Base-by-base conservation (phyloP, 2,888 invertebrate genomes). In the Dysmachus trigonus region DNA sequence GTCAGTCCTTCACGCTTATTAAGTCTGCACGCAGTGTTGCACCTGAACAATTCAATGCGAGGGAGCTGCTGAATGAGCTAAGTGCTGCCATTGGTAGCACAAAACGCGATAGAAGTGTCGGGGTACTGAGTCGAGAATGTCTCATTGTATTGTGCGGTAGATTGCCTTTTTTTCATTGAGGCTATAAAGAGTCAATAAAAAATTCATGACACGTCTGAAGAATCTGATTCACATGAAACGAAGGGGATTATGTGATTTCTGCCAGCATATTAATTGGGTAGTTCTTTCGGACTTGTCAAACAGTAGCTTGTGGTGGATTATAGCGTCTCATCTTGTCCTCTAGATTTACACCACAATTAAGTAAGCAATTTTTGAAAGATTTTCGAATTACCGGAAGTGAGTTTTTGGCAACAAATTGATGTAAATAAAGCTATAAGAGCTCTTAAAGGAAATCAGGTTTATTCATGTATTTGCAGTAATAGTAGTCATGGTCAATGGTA, bases 11-110 rank as follows among this genome's bases (percentile, higher is more conserved):
- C 77, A 77, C 47, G 77, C 18, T 77, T 47, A 30, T 77, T 77
- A 31, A 77, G 41, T 77, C 77, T 41, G 47, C 77, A 77, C 77
- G 77, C 77, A 30, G 47, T 51, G 77, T 51, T 77, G 77, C 77
- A 77, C 77, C 77, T 47, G 77, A 77, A 77, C 77, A 77, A 77
- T 77, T 47, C 38, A 47, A 77, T 47, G 22, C 7, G 41, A 47
- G 77, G 47, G 22, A 27, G 27, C 22, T 27, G 62, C 27, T 62
- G 18, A 41, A 41, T 41, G 38, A 62, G 27, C 62, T 62, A 47
- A 10, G 33, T 73, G n/a, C 31, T 31, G 73, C 33, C 13, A 22
- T 0, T 47, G 2, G 33, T 22, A 35, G 35, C 38, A 41, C 15
- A 30, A 77, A 13, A 77, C 53, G 27, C 53, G 53, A 47, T 77